These are phyloP conservation scores for Syngnathus scovelli DNA, from an alignment of 2,113 vertebrate species.

Conservation along the genomic window DNA sequence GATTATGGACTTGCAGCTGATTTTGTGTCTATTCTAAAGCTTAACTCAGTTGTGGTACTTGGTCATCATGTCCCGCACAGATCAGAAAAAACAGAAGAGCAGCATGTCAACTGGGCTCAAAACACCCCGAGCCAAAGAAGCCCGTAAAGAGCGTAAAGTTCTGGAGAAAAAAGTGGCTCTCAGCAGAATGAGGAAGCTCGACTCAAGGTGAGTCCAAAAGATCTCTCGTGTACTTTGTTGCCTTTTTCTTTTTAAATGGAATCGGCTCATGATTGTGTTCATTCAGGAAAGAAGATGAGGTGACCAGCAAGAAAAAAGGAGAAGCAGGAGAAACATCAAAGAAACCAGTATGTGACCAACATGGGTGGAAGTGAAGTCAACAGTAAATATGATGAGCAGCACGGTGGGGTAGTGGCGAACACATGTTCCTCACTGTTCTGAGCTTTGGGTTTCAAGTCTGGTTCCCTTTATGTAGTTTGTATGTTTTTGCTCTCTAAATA, in stretches of 20 bases:
- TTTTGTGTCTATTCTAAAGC: not conserved
- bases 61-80: constrained; percentile 27
- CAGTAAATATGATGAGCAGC: not conserved
- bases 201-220: constrained; percentile 76
- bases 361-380: not conserved
- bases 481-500: no score
- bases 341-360: constrained; percentile 68
- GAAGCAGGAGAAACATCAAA: constrained; percentile 75
- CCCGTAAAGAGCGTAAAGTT: constrained; percentile 90
- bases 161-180: constrained; percentile 97
- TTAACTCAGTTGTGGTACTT: not conserved
- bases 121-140: constrained; percentile 83
- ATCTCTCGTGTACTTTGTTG: not conserved
- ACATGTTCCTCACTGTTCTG: no score
- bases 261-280: not conserved
- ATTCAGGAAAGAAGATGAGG: constrained; percentile 66
- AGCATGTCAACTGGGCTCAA: constrained; percentile 32
- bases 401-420: no score
- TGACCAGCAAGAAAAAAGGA: constrained; percentile 73
- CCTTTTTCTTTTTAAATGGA: no score
- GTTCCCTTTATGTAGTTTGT: no score
- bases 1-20: not conserved
- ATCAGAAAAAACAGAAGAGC: constrained; percentile 48
- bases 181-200: constrained; percentile 86
- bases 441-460: no score